These are phyloP conservation scores for Brachyopa scutellaris DNA, from an alignment of 2,888 invertebrate species.

Conservation along the genomic window DNA sequence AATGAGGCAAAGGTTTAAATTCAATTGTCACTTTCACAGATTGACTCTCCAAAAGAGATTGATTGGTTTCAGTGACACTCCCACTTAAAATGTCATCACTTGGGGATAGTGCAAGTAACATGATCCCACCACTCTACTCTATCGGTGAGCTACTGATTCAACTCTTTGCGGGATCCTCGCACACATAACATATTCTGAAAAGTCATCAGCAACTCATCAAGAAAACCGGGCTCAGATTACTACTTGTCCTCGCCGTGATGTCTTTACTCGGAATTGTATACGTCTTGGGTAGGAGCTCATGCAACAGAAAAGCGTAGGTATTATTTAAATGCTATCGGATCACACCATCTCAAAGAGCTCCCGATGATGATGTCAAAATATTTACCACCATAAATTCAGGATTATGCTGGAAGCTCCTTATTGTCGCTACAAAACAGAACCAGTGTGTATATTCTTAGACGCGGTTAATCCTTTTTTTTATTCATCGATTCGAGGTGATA, in stretches of 20 bases:
- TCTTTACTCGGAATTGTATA: slow-evolving; percentile 2
- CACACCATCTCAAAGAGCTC: slow-evolving; percentile 68
- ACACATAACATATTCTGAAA: slow-evolving; percentile 22
- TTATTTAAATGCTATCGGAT: slow-evolving; percentile 71
- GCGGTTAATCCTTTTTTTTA: slow-evolving; percentile 57
- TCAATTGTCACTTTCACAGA: slow-evolving; percentile 34
- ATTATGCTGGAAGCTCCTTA: slow-evolving; percentile 70
- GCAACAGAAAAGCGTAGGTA: slow-evolving; percentile 18
- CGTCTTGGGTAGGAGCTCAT: neutral
- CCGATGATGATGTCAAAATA: slow-evolving; percentile 72
- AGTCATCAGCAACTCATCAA: slow-evolving; percentile 57
- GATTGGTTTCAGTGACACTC: slow-evolving; percentile 56
- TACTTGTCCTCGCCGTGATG: slow-evolving; percentile 33
- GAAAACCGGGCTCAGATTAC: slow-evolving; percentile 52
- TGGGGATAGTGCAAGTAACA: slow-evolving; percentile 30
- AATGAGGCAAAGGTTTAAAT: slow-evolving; percentile 26
- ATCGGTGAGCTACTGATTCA: slow-evolving; percentile 43
- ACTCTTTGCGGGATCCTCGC: slow-evolving; percentile 51
- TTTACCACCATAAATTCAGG: slow-evolving; percentile 72
- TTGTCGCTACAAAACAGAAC: slow-evolving; percentile 49
- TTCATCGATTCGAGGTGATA: slow-evolving; percentile 62
- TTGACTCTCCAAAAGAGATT: slow-evolving; percentile 33
- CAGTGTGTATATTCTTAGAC: slow-evolving; percentile 56
- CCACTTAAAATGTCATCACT: slow-evolving; percentile 65
- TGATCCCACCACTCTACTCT: slow-evolving; percentile 40